Percentiles rank a stretch among this genome's conserved stretches.
phyloP scores from a whole-genome alignment of 2,113 vertebrate genomes.

The Apteryx owenii region DNA sequence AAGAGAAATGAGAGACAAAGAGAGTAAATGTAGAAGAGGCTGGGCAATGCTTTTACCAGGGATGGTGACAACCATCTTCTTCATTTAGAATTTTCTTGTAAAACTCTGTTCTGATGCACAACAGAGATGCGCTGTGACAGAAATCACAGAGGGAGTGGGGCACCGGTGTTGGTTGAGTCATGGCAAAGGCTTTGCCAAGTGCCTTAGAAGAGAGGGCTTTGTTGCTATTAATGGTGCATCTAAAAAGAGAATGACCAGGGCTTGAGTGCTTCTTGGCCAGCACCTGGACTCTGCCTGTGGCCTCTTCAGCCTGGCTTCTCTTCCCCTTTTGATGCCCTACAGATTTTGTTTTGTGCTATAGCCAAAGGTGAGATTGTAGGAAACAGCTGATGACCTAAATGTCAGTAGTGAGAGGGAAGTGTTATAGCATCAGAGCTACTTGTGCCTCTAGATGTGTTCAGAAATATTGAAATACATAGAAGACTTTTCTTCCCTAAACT shows the following conservation, averaged over 20 bases:
- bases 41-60: background rate
- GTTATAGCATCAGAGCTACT: background rate
- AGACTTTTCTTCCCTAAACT: background rate
- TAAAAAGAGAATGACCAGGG: background rate
- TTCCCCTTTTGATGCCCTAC: background rate
- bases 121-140: background rate
- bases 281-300: background rate
- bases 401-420: background rate
- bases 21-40: background rate
- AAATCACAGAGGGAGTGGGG: background rate
- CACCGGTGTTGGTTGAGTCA: accelerated
- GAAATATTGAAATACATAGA: background rate
- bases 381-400: background rate
- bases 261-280: background rate
- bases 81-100: accelerated
- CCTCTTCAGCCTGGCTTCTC: background rate
- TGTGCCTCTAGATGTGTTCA: background rate
- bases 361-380: background rate
- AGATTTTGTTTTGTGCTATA: background rate
- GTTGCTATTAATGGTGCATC: background rate
- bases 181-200: background rate
- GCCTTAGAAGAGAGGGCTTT: background rate
- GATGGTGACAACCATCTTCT: background rate
- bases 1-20: background rate
- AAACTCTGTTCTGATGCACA: background rate